A percentile compares a stretch with the other conserved stretches of the same genome.
Conservation (phyloP, 2,113 vertebrate species). For the Sus scrofa region DNA sequence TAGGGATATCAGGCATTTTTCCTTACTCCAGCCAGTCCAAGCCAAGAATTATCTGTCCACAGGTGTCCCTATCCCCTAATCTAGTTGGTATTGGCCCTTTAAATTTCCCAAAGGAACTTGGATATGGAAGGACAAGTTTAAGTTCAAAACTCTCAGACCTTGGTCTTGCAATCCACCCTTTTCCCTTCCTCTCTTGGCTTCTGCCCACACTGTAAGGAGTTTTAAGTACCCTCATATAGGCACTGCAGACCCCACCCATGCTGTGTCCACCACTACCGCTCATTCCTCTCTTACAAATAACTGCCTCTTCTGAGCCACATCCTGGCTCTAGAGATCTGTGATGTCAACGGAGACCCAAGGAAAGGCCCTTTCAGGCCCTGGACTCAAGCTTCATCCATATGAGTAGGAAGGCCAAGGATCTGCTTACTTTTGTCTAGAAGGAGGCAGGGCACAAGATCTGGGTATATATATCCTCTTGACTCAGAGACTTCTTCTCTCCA, state of each 20-base stretch:
- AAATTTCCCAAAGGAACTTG: background rate
- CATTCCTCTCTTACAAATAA: background rate
- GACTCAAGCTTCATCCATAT: background rate
- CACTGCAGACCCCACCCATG: background rate
- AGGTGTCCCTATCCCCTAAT: background rate
- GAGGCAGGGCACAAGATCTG: background rate
- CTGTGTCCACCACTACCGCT: too few relatives aligned
- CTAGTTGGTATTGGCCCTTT: background rate
- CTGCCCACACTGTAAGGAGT: background rate
- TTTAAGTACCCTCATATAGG: background rate
- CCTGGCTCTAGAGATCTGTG: background rate
- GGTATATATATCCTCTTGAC: background rate
- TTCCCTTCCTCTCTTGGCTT: background rate
- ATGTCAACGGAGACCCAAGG: background rate
- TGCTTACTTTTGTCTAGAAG: background rate
- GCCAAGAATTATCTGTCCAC: background rate
- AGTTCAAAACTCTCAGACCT: background rate
- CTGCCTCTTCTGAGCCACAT: background rate
- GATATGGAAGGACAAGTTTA: background rate
- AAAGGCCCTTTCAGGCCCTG: background rate
- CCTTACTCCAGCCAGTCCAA: background rate
- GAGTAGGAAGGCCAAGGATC: background rate
- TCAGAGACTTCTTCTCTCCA: background rate
- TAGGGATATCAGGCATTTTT: background rate
- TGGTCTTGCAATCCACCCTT: rapidly evolving